These are phyloP conservation scores for Oreonectes daqikongensis DNA, from an alignment of 2,797 vertebrate species.

Conservation along the genomic window DNA sequence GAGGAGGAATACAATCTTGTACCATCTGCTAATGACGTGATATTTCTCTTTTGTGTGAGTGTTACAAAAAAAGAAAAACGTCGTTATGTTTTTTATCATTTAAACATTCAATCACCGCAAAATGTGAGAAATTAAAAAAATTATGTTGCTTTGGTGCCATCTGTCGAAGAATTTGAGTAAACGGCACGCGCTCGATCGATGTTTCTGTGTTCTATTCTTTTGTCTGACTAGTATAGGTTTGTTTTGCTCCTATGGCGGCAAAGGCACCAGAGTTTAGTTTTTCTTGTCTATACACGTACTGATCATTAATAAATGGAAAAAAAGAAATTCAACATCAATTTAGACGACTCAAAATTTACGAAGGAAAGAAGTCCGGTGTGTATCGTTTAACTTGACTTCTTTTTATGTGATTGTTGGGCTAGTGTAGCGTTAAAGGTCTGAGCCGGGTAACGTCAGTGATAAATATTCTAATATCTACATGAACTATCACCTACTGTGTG, in stretches of 20 bases:
- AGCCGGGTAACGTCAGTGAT: not conserved
- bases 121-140: not conserved
- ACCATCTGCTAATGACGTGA: too few relatives aligned
- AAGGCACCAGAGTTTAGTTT: not conserved
- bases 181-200: not conserved
- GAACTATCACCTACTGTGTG: not conserved
- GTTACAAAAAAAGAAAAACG: too few relatives aligned
- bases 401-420: not conserved
- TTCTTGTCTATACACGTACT: not conserved
- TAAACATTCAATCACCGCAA: not conserved
- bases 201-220: conserved; percentile 6
- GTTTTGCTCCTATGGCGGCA: conserved; percentile 2
- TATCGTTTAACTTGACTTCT: conserved; percentile 19
- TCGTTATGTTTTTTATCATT: too few relatives aligned
- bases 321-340: conserved; percentile 76
- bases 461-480: not conserved
- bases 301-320: conserved; percentile 58
- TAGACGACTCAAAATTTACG: conserved; percentile 75
- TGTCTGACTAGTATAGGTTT: conserved; percentile 25
- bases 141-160: conserved; percentile 4
- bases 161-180: not conserved
- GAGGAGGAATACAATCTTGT: too few relatives aligned
- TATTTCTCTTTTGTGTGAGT: too few relatives aligned
- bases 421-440: not conserved
- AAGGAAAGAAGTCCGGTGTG: conserved; percentile 75